Evolutionary conservation across 2,797 vertebrate genomes (phyloP), one percentile per base, ranked within the genome.

Genomic region (Clarias pachynema): DNA sequence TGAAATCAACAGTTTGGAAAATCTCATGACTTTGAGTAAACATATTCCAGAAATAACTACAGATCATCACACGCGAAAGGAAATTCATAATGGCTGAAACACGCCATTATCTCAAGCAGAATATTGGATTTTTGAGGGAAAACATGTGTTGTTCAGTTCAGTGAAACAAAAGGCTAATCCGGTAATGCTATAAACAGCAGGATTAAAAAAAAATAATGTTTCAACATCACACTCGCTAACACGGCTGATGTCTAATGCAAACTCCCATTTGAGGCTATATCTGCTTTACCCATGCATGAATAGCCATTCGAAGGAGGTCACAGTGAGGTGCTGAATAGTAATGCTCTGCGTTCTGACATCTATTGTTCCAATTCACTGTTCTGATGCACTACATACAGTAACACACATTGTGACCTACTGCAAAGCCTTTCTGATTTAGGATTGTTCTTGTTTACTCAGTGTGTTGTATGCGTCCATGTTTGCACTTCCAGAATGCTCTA

Each of bases 231-330:
- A 44, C 16, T 79, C 22, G 4, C 34, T n/a, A 79, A 63, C 59
- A 40, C 59, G 18, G 3, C 22, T 16, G 20, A 59, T 26, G 66
- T 72, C 81, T 40, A 65, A 24, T 22, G 59, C 69, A 26, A 81
- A 82, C 44, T 85, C 72, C 80, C 82, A 14, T n/a, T 82, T 80
- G 70, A 82, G 53, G 49, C 80, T 80, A 79, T 10, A 66, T 49
- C n/a, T 75, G 62, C 79, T 79, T 87, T 79, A 88, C 75, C 49
- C 24, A 89, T 63, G 69, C 84, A 86, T 8, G 84, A 72, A 80
- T 81, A 89, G 80, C 79, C 77, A 87, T 87, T 89, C 87, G 10
- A 62, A 81, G 88, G 89, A 91, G 88, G 89, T 91, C 89, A 88
- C 0, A 82, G 84, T 60, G 69, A 75, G n/a, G 5, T 60, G 75